A percentile compares a stretch with the other conserved stretches of the same genome.
phyloP scores from a whole-genome alignment of 2,113 vertebrate species.

The Tyto alba region DNA sequence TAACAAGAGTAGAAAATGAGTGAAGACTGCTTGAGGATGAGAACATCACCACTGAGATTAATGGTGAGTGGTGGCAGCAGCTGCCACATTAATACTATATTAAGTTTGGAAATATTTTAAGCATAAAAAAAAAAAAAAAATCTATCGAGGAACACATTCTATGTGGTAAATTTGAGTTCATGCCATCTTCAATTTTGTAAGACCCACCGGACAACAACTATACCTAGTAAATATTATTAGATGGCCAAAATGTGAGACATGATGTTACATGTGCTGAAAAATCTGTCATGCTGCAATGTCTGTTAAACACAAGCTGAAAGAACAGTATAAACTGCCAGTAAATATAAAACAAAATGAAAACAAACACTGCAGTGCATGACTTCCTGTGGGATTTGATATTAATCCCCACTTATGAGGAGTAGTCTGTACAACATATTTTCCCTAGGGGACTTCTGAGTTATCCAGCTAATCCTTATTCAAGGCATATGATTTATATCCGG shows the following conservation, averaged over 20 bases:
- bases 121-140: too few species aligned
- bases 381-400: constrained; percentile 61
- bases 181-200: not conserved
- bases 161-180: not conserved
- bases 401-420: constrained; percentile 51
- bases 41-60: not conserved
- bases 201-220: not conserved
- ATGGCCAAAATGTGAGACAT: not conserved
- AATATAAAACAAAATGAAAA: constrained; percentile 56
- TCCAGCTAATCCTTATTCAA: constrained; percentile 45
- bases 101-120: not conserved
- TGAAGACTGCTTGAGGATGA: not conserved
- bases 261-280: not conserved
- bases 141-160: not conserved
- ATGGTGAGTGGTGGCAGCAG: not conserved
- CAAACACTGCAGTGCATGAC: constrained; percentile 51
- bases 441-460: constrained; percentile 38
- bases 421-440: constrained; percentile 58
- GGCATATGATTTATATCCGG: constrained; percentile 26
- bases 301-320: constrained; percentile 30
- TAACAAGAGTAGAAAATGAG: not conserved
- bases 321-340: constrained; percentile 50
- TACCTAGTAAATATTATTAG: not conserved
- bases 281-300: not conserved
- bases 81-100: not conserved